phyloP scores from a whole-genome alignment of 2,113 vertebrate species.

The Delphinapterus leucas region DNA sequence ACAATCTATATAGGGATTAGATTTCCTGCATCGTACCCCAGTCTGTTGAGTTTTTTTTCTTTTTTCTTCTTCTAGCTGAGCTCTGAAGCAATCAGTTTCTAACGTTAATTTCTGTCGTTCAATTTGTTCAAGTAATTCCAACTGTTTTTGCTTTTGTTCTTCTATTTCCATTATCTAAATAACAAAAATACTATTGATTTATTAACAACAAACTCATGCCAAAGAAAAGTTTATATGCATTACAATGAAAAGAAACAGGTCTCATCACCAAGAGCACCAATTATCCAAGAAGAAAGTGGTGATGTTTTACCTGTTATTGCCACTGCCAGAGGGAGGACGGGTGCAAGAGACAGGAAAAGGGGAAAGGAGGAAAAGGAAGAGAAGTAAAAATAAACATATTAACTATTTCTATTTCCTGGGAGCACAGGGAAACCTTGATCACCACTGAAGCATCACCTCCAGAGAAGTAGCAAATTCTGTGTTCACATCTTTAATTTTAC shows the following conservation, averaged over 20 bases:
- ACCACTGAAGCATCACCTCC: background rate
- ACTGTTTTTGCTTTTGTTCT: constrained; percentile 88
- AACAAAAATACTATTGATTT: constrained; percentile 43
- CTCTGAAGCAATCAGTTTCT: constrained; percentile 84
- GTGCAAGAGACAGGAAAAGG: background rate
- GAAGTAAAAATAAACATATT: background rate
- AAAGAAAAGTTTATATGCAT: background rate
- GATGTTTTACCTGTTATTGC: background rate
- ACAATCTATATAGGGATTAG: background rate
- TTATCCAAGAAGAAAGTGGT: background rate
- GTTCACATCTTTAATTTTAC: background rate
- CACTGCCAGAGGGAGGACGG: background rate
- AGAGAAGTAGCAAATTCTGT: background rate
- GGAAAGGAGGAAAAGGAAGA: background rate
- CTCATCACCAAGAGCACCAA: background rate
- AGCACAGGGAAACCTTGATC: background rate
- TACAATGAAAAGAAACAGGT: background rate
- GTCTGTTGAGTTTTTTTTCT: constrained; percentile 60
- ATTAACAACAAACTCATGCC: constrained; percentile 47
- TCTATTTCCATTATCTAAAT: constrained; percentile 88
- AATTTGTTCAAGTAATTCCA: constrained; percentile 88
- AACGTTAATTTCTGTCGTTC: constrained; percentile 87
- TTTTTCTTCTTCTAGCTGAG: constrained; percentile 80
- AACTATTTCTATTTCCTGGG: background rate
- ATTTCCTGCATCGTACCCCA: constrained; percentile 16